phyloP scores from a whole-genome alignment of 2,113 vertebrate genomes.

The Sitta europaea region DNA sequence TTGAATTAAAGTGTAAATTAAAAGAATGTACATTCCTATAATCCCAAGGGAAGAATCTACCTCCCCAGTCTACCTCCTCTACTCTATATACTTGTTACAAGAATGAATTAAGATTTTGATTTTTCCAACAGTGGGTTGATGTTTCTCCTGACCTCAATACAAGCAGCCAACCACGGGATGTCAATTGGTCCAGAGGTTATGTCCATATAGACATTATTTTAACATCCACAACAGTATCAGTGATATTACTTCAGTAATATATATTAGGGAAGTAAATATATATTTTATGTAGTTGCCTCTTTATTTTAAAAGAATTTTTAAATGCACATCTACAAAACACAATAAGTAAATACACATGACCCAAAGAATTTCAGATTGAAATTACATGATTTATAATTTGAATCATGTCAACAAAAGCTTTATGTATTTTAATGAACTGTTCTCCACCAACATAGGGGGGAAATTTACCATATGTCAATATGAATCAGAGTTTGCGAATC shows the following conservation, averaged over 20 bases:
- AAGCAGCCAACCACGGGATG: rapidly evolving
- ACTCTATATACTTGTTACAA: not conserved
- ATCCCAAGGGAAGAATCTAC: not conserved
- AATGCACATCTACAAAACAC: not conserved
- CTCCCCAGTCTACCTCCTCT: not conserved
- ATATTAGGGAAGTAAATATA: not conserved
- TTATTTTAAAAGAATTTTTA: not conserved
- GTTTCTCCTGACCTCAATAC: not conserved
- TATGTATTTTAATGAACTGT: not conserved
- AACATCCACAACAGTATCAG: not conserved
- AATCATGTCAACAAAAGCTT: not conserved
- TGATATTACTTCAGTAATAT: not conserved
- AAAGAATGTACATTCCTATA: not conserved
- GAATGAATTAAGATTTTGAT: not conserved
- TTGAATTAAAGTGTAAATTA: not conserved
- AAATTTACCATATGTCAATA: not conserved
- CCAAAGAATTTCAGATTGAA: not conserved
- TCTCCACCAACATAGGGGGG: not conserved
- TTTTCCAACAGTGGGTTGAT: not conserved
- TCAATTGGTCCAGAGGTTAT: not conserved
- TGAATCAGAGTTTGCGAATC: not conserved
- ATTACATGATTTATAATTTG: not conserved
- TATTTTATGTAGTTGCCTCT: not conserved
- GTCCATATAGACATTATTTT: not conserved
- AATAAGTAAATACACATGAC: not conserved